Conservation (phyloP, 2,888 invertebrate genomes). For the Watsonalla cultraria region DNA sequence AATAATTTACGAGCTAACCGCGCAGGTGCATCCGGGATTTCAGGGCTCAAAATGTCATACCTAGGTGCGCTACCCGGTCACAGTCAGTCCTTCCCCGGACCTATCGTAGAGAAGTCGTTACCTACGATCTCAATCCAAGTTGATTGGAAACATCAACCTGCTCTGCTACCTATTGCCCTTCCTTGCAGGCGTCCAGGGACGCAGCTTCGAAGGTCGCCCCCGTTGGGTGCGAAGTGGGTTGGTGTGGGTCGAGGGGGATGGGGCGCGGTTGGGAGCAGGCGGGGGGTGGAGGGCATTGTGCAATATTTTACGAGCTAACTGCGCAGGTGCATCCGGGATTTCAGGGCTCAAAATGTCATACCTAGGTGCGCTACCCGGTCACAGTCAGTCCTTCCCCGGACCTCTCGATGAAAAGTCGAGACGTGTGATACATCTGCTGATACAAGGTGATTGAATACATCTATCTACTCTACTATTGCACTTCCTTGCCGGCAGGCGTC, state of each 20-base stretch:
- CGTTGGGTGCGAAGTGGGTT: conserved; percentile 19
- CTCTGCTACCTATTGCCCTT: conserved; percentile 24
- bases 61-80: not conserved
- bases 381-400: too few species aligned
- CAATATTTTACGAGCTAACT: conserved; percentile 48
- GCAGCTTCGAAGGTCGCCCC: conserved; percentile 59
- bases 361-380: not conserved
- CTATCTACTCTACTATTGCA: too few species aligned
- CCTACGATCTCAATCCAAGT: too few species aligned
- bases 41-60: conserved; percentile 14
- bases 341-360: conserved; percentile 16
- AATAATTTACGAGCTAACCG: conserved; percentile 50
- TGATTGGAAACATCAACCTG: too few species aligned
- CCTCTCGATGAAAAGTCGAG: too few species aligned
- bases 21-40: conserved; percentile 63
- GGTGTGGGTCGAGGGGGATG: conserved; percentile 12
- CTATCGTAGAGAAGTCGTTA: too few species aligned
- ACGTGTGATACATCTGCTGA: too few species aligned
- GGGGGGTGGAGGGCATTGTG: conserved; percentile 26
- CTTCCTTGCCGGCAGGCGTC: conserved; percentile 52
- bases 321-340: conserved; percentile 64
- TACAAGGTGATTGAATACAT: too few species aligned
- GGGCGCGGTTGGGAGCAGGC: conserved; percentile 13
- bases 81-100: not conserved
- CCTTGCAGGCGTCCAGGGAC: conserved; percentile 63